These are phyloP conservation scores for Leucosticte australis DNA, from an alignment of 2,113 vertebrate genomes.

Conservation along the genomic window DNA sequence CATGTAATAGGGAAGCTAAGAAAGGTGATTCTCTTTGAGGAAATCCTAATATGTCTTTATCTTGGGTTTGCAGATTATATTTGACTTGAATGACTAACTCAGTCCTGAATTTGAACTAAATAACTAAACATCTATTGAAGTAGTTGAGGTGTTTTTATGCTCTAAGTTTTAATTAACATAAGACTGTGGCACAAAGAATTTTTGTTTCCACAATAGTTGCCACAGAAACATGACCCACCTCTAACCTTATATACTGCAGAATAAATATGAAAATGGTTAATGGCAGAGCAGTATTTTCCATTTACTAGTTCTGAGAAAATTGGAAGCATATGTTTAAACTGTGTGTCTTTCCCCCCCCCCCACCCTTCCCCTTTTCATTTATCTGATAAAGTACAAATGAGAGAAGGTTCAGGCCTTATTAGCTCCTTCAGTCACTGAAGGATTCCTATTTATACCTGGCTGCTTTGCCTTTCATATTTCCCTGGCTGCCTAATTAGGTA, in stretches of 20 bases:
- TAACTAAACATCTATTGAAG: neutral
- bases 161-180: neutral
- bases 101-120: neutral
- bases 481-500: neutral
- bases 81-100: neutral
- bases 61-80: neutral
- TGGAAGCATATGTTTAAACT: constrained; percentile 16
- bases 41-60: neutral
- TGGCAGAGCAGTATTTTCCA: constrained; percentile 27
- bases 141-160: neutral
- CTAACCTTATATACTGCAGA: constrained; percentile 34
- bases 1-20: neutral
- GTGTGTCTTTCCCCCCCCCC: too few relatives aligned
- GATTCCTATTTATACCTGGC: neutral
- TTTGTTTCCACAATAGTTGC: neutral
- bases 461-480: neutral
- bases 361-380: neutral
- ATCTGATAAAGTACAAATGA: neutral
- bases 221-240: neutral
- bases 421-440: neutral
- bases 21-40: neutral
- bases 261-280: constrained; percentile 37
- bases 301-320: constrained; percentile 35
- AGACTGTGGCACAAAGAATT: neutral
- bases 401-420: neutral